A percentile compares a stretch with the other conserved stretches of the same genome.
Conservation (phyloP, 2,113 vertebrate genomes). For the Martes martes region DNA sequence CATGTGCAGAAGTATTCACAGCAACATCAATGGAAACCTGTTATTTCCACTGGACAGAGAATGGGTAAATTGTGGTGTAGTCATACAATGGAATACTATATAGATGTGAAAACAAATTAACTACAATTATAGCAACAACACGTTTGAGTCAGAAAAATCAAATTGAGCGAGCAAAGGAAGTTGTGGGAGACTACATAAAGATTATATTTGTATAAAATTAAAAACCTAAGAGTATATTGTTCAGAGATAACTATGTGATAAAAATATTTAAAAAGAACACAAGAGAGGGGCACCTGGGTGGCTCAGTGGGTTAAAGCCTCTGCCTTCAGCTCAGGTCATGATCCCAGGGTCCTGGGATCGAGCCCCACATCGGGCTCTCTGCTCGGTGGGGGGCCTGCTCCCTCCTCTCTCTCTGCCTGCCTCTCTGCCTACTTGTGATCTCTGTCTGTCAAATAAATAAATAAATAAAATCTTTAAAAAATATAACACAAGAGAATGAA, state of each 20-base stretch:
- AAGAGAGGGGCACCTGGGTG: background rate
- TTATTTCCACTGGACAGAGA: background rate
- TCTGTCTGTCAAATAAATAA: too few relatives aligned
- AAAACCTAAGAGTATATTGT: background rate
- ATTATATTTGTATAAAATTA: background rate
- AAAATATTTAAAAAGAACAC: background rate
- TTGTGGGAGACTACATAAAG: background rate
- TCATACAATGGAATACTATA: background rate
- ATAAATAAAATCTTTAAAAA: too few relatives aligned
- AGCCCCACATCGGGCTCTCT: too few relatives aligned
- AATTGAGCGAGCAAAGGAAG: background rate
- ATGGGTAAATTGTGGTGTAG: background rate
- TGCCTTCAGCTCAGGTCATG: too few relatives aligned
- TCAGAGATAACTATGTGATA: background rate
- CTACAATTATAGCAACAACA: background rate
- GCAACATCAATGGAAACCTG: background rate
- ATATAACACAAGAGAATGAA: background rate
- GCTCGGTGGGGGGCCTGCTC: too few relatives aligned
- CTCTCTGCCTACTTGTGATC: too few relatives aligned
- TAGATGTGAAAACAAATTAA: slow-evolving; percentile 2
- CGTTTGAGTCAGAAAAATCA: background rate
- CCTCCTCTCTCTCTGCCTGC: too few relatives aligned
- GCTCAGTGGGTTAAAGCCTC: too few relatives aligned
- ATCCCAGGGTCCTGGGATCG: too few relatives aligned
- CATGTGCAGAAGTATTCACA: background rate